phyloP scores from a whole-genome alignment of 1,140 invertebrate species.

The Aphidius gifuensis region DNA sequence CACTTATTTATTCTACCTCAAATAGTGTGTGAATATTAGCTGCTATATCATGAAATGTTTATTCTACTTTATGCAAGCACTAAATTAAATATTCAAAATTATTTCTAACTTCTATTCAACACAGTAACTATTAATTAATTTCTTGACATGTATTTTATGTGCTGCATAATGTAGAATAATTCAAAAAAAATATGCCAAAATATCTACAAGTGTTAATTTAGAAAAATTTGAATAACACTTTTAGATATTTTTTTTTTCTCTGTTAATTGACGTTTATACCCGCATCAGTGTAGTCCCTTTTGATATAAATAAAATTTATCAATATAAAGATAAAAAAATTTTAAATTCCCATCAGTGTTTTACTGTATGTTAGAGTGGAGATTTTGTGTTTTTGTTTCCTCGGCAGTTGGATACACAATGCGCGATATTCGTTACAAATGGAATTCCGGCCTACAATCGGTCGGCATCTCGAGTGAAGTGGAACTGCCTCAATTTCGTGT shows the following conservation, averaged over 20 bases:
- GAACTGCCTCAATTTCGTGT: conserved; percentile 93
- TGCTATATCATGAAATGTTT: no score
- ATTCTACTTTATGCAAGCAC: no score
- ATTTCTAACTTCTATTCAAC: no score
- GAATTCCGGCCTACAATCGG: conserved; percentile 82
- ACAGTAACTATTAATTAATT: no score
- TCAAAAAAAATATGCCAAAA: neutral
- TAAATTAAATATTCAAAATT: no score
- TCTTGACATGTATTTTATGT: no score
- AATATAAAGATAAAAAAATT: conserved; percentile 11
- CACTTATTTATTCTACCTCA: no score
- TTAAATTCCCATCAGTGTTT: conserved; percentile 31
- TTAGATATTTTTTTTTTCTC: no score
- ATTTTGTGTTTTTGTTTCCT: conserved; percentile 64
- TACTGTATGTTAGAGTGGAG: conserved; percentile 55
- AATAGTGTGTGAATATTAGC: no score
- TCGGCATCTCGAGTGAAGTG: conserved; percentile 87
- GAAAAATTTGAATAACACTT: no score
- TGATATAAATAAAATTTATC: neutral
- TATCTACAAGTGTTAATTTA: no score
- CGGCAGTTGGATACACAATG: conserved; percentile 92
- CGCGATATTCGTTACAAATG: conserved; percentile 96
- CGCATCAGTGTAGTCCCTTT: conserved; percentile 18
- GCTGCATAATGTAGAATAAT: no score
- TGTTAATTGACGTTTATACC: conserved; percentile 10